phyloP scores from a whole-genome alignment of 37 sponge, comb jelly and placozoan species.

The Agelas oroides region DNA sequence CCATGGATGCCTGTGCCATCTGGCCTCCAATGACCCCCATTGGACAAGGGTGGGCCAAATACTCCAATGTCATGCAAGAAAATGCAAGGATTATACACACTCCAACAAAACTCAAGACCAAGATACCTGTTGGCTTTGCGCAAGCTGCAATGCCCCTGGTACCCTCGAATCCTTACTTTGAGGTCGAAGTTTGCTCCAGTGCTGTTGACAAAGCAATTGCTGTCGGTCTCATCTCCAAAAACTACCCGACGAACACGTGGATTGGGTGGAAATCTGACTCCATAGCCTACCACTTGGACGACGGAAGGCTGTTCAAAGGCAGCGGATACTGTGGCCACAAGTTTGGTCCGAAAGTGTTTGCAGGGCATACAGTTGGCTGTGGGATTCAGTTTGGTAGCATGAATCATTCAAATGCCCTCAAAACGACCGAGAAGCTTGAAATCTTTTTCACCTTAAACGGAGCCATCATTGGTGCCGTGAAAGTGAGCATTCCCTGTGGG shows the following conservation, averaged over 20 bases:
- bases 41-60: constrained; percentile 69
- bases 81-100: constrained; percentile 26
- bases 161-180: constrained; percentile 59
- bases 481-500: constrained; percentile 43
- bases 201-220: constrained; percentile 58
- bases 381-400: constrained; percentile 47
- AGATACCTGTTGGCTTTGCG: constrained; percentile 51
- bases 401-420: neutral
- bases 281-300: constrained; percentile 62
- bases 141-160: constrained; percentile 54
- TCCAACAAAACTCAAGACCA: neutral
- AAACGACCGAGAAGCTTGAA: constrained; percentile 10
- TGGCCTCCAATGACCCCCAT: constrained; percentile 67
- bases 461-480: constrained; percentile 29
- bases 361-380: constrained; percentile 78
- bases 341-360: constrained; percentile 41
- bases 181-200: constrained; percentile 59
- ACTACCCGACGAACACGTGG: constrained; percentile 35
- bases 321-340: constrained; percentile 16
- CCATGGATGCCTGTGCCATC: constrained; percentile 49
- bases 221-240: constrained; percentile 56
- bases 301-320: constrained; percentile 60
- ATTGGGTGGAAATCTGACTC: constrained; percentile 36
- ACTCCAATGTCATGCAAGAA: constrained; percentile 19
- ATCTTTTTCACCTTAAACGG: constrained; percentile 73